A percentile compares a stretch with the other conserved stretches of the same genome.
Evolutionary conservation across 2,113 vertebrate species (phyloP).

Genomic region (Grantiella picta): DNA sequence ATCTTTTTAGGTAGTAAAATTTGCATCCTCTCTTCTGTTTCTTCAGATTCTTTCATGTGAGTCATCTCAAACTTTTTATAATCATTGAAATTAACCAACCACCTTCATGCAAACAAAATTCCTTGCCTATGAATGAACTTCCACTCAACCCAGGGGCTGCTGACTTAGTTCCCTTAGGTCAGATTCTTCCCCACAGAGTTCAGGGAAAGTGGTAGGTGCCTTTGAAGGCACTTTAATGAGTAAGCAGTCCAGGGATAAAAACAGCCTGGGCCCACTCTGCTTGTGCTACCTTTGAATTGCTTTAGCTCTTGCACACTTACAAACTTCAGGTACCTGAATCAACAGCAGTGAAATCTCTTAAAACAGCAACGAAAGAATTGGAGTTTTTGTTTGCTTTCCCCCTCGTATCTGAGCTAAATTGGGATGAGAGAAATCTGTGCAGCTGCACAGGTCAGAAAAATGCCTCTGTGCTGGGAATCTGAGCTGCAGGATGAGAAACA

Average conservation of each 20-base stretch:
- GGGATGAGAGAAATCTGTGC: fast-evolving
- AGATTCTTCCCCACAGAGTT: not conserved
- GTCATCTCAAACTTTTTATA: not conserved
- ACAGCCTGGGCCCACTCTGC: not conserved
- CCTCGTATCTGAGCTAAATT: not conserved
- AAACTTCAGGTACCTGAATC: not conserved
- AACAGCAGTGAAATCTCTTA: not conserved
- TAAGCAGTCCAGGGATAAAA: not conserved
- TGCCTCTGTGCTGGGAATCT: not conserved
- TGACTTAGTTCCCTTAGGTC: not conserved
- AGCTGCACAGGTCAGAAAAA: not conserved
- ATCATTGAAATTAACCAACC: not conserved
- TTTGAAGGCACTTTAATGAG: not conserved
- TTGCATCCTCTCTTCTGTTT: not conserved
- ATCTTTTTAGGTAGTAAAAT: not conserved
- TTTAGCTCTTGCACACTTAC: not conserved
- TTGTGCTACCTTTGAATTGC: not conserved
- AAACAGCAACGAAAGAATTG: not conserved
- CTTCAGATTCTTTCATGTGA: not conserved
- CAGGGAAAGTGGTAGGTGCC: not conserved
- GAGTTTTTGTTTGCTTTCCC: not conserved
- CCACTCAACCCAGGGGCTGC: not conserved
- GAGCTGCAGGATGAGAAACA: not conserved
- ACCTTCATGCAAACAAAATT: not conserved
- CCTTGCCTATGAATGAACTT: fast-evolving